phyloP scores from a whole-genome alignment of 2,113 vertebrate genomes.

The Forbesichthys agassizii region DNA sequence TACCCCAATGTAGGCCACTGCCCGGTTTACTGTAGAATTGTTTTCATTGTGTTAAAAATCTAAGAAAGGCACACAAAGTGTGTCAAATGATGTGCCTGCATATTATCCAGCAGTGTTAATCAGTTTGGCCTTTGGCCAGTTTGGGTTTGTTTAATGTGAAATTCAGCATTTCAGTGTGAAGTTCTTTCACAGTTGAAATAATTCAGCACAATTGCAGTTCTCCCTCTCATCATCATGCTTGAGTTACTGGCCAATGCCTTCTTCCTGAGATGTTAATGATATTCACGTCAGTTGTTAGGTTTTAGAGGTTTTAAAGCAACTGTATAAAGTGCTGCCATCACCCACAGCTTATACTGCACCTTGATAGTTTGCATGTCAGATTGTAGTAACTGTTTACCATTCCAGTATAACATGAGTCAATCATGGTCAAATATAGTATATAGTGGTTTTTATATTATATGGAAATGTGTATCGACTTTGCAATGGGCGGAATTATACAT shows the following conservation, averaged over 20 bases:
- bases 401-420: neutral
- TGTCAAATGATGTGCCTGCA: too few relatives aligned
- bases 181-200: constrained; percentile 39
- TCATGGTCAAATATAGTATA: constrained; percentile 7
- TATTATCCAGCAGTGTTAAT: too few relatives aligned
- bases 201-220: constrained; percentile 29
- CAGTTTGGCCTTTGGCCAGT: constrained; percentile 3
- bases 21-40: neutral
- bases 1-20: too few relatives aligned
- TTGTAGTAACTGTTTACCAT: constrained; percentile 43
- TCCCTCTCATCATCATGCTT: constrained; percentile 35
- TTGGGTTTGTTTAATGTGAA: constrained; percentile 21
- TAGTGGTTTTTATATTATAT: constrained; percentile 27
- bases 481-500: constrained; percentile 10
- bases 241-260: constrained; percentile 40
- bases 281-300: constrained; percentile 45
- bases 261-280: constrained; percentile 48
- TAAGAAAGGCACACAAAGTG: too few relatives aligned
- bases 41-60: too few relatives aligned
- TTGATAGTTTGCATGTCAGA: constrained; percentile 15
- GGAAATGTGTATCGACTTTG: constrained; percentile 22
- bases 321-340: constrained; percentile 58
- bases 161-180: constrained; percentile 26
- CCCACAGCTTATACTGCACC: neutral
- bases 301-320: constrained; percentile 10